Evolutionary conservation across 2,888 invertebrate species (phyloP), one percentile per base, ranked within the genome.

Genomic region (Ferdinandea cuprea): DNA sequence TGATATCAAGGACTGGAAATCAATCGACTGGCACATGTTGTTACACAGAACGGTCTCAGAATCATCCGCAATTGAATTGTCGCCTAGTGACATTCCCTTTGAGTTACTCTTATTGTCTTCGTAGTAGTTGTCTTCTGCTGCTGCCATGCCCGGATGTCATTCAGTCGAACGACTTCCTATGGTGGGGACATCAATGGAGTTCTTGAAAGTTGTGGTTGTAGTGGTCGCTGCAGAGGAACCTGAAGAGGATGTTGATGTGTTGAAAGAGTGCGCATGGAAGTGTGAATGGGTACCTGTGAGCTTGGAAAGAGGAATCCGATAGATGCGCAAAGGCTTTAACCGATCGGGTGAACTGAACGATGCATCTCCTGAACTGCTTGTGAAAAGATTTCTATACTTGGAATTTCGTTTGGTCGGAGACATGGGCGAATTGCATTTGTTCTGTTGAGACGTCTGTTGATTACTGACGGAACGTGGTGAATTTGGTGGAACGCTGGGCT

Each of bases 201-300:
- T 71, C 19, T 81, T 81, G 30, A 71, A 77, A 25, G 81, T 81
- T 32, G 81, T 77, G 21, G 81, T 81, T 17, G 81, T 77, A 28
- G 71, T 54, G 8, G 77, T 77, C 8, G 81, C 65, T 32, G 71
- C 81, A 4, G 81, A 77, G 6, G 76, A 80, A 5, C 80, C 63
- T 0, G 80, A 80, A 1, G 80, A 80, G 7, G 80, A 80, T 37
- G 80, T 80, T 42, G 80, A 81, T 0, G 78, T 83, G 42, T 85
- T 87, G 52, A 87, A 87, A 0, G 87, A 87, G 46, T 89, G 88
- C 46, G 88, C 87, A 69, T 89, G 89, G 42, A 88, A 89, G 40
- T 89, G 89, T 6, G 89, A 89, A 76, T 89, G 88, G 0, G 88
- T 86, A 0, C 89, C 89, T 9, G 88, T 88, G 15, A 89, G 65